Base-by-base conservation (phyloP, 2,113 vertebrate species). In the Argyrosomus japonicus region DNA sequence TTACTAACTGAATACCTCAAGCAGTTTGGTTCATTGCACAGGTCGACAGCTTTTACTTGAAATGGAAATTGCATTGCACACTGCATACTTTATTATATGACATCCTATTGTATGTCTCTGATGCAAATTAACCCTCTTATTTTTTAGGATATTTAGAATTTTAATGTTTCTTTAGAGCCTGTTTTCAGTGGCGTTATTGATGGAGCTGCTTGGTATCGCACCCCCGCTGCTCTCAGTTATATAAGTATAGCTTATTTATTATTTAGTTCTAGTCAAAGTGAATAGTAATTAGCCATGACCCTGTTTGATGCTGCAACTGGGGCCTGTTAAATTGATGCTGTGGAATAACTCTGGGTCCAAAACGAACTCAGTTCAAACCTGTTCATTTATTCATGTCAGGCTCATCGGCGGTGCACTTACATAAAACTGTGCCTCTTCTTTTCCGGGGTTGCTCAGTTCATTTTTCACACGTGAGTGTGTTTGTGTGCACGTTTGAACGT, bases 241-340 rank as follows among this genome's bases (percentile, higher is more conserved):
- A 91, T 88, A 93, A 93, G 72, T 58, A 79, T 53, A 86, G 54
- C 77, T 79, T 87, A 93, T 94, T 87, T 92, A 92, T 88, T 86
- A 92, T 92, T 92, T 91, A 89, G 77, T 69, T 76, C 51, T 36
- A 83, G 83, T 90, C 84, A 88, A 82, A 88, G 81, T 84, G 90
- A 92, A 92, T 89, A 63, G 81, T 92, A 94, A 92, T 94, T 89
- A 92, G 87, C 84, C 73, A 68, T 87, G 90, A 89, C 88, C 87
- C 78, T 87, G 86, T 92, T 91, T 92, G 88, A 89, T 82, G 91
- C 81, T 88, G 89, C 92, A 86, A 69, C 87, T 85, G 88, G 79
- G 89, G 83, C 79, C 85, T 88, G 82, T 92, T 91, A 90, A 91
- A 91, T 81, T 89, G 85, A 88, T 84, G 88, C 89, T 77, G 63